Evolutionary conservation across 2,113 vertebrate species (phyloP).

Genomic region (Leucoraja erinaceus): DNA sequence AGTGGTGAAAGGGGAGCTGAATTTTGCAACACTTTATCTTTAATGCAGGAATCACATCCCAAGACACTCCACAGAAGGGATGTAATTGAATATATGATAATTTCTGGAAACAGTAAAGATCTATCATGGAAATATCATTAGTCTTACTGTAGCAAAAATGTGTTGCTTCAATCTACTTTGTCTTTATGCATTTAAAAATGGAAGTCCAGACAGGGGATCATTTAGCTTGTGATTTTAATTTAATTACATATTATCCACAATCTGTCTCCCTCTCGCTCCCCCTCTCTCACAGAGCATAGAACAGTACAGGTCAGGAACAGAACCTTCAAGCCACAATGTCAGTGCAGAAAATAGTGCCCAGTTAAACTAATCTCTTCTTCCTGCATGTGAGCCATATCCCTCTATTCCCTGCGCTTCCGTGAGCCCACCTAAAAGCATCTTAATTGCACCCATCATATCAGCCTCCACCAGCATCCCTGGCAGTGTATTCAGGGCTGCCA

Average conservation of each 20-base stretch:
- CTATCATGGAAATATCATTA: background rate
- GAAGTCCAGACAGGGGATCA: no score
- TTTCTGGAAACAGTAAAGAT: slow-evolving; percentile 8
- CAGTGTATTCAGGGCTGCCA: no score
- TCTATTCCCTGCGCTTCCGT: no score
- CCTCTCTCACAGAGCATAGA: no score
- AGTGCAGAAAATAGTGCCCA: no score
- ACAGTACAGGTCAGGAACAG: no score
- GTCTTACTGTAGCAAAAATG: background rate
- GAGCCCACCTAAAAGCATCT: no score
- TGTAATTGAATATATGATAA: slow-evolving; percentile 7
- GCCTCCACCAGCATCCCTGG: no score
- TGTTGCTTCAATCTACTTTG: background rate
- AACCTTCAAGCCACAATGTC: no score
- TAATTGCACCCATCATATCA: no score
- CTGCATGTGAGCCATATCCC: no score
- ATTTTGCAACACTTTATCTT: background rate
- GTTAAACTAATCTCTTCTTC: no score
- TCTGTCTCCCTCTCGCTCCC: background rate
- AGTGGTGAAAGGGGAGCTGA: background rate
- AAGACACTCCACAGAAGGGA: background rate
- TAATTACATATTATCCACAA: background rate
- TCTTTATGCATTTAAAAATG: background rate
- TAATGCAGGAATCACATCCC: background rate
- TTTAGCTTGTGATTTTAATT: background rate